Evolutionary conservation across 2,888 invertebrate species (phyloP).

Genomic region (Ceriagrion tenellum): DNA sequence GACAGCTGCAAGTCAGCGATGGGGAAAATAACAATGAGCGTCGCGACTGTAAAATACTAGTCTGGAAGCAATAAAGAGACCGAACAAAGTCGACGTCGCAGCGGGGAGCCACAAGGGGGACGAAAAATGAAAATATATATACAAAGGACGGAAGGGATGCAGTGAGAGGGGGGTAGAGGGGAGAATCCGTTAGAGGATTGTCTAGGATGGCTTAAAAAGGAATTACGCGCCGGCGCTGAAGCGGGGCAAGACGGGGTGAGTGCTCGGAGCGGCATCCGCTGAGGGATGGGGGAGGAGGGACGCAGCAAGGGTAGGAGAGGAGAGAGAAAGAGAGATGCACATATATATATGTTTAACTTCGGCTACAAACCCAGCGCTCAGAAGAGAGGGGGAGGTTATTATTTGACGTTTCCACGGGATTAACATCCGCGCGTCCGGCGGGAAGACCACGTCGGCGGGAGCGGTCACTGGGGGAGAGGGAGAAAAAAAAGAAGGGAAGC

Average conservation of each 20-base stretch:
- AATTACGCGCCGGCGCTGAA: neutral
- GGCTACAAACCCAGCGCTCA: too few relatives aligned
- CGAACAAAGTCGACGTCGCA: too few relatives aligned
- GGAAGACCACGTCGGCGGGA: neutral
- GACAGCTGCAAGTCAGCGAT: too few relatives aligned
- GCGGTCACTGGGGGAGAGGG: neutral
- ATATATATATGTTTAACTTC: neutral
- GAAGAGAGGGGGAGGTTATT: neutral
- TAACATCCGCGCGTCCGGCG: neutral
- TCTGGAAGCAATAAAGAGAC: too few relatives aligned
- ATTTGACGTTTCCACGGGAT: conserved; percentile 25
- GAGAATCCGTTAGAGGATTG: neutral
- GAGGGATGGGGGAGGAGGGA: neutral
- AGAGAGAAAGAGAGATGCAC: neutral
- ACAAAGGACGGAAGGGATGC: neutral
- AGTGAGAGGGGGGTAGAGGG: neutral
- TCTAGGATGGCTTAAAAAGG: conserved; percentile 7
- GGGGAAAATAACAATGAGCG: too few relatives aligned
- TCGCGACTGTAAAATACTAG: too few relatives aligned
- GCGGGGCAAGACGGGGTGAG: neutral
- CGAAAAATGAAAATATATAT: neutral
- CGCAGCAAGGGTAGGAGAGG: neutral
- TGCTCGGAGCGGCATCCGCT: neutral
- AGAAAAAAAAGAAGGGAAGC: neutral
- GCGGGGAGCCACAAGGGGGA: neutral